A percentile compares a stretch with the other conserved stretches of the same genome.
Evolutionary conservation across 2,113 vertebrate genomes (phyloP).

Genomic region (Dromas ardeola): DNA sequence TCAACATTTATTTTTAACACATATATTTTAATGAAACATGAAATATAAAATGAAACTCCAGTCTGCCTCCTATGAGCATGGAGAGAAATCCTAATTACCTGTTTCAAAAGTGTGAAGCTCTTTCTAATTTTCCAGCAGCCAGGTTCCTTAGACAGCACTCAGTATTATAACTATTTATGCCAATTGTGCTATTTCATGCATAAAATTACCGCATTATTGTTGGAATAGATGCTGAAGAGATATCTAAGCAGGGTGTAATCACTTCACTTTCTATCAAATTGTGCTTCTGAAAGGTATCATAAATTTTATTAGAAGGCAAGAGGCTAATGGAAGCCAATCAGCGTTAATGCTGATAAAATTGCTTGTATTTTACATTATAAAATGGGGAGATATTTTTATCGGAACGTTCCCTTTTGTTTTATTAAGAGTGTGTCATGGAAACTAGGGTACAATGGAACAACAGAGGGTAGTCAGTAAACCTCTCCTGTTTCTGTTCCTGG

Average conservation of each 20-base stretch:
- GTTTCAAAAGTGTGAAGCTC: slow-evolving; percentile 81
- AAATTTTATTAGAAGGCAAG: slow-evolving; percentile 87
- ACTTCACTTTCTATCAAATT: slow-evolving; percentile 86
- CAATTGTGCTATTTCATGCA: slow-evolving; percentile 87
- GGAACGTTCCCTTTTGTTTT: slow-evolving; percentile 72
- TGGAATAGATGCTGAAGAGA: slow-evolving; percentile 81
- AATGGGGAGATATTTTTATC: slow-evolving; percentile 75
- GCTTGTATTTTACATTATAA: slow-evolving; percentile 81
- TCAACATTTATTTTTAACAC: slow-evolving; percentile 80
- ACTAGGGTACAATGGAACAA: slow-evolving; percentile 37
- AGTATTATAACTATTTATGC: slow-evolving; percentile 87
- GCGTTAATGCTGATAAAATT: slow-evolving; percentile 84
- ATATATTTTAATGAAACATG: slow-evolving; percentile 81
- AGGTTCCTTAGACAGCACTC: slow-evolving; percentile 81
- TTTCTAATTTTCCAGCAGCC: slow-evolving; percentile 84
- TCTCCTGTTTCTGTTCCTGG: not conserved
- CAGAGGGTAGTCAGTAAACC: not conserved
- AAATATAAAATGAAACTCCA: slow-evolving; percentile 78
- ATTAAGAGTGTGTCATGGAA: slow-evolving; percentile 69
- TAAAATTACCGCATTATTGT: slow-evolving; percentile 88
- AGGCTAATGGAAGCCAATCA: slow-evolving; percentile 86
- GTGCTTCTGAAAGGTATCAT: slow-evolving; percentile 84
- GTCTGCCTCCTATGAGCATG: slow-evolving; percentile 75
- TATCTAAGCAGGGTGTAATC: slow-evolving; percentile 86
- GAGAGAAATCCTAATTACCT: slow-evolving; percentile 84